phyloP scores from a whole-genome alignment of 2,797 vertebrate species.

The Enteromius afrohamiltoni region DNA sequence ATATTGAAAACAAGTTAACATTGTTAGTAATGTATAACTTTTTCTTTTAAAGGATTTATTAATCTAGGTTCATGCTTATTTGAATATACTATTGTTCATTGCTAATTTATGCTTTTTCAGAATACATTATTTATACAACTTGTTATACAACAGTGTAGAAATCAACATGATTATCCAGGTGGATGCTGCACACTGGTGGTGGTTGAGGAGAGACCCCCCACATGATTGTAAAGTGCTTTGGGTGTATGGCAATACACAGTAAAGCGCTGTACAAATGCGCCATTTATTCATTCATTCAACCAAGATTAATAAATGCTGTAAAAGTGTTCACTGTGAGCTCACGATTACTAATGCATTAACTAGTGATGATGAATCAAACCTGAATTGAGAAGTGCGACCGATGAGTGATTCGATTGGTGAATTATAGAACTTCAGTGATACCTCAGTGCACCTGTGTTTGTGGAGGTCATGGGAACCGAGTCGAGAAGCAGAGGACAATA shows the following conservation, averaged over 20 bases:
- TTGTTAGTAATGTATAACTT: background rate
- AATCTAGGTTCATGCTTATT: background rate
- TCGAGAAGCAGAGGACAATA: background rate
- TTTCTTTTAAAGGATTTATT: background rate
- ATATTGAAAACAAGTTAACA: background rate
- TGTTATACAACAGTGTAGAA: background rate
- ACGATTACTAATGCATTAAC: background rate
- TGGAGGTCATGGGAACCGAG: conserved; percentile 23
- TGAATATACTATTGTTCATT: too few relatives aligned
- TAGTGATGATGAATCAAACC: background rate
- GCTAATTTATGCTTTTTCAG: background rate
- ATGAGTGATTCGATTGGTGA: background rate
- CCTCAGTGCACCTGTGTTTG: conserved; percentile 3
- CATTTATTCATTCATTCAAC: background rate
- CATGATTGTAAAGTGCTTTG: too few relatives aligned
- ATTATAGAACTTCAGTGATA: background rate
- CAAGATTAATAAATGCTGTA: background rate
- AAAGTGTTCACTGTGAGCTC: background rate
- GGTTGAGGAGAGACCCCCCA: too few relatives aligned
- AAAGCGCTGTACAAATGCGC: too few relatives aligned
- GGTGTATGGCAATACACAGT: too few relatives aligned
- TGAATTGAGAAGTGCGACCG: background rate
- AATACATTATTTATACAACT: background rate
- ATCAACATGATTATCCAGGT: background rate
- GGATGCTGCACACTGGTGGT: too few relatives aligned